Conservation (phyloP, 2,888 invertebrate species). For the Galerucella pusilla region DNA sequence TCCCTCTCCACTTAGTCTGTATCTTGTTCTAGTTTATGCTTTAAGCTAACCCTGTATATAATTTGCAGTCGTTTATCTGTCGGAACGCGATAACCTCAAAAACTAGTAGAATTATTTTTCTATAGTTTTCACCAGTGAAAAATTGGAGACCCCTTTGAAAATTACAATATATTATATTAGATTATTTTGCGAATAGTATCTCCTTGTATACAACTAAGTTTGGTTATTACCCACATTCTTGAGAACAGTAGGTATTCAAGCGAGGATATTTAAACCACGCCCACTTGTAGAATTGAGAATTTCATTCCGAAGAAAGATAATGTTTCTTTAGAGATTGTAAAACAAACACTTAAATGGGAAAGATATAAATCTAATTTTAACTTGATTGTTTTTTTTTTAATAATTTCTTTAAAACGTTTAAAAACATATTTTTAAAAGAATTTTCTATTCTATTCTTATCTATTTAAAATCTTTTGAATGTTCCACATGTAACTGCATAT, state of each 20-base stretch:
- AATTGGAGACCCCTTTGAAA: too few species aligned
- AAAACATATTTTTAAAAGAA: background rate
- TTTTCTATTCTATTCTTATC: background rate
- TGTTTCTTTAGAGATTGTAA: conserved; percentile 8
- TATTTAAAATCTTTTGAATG: background rate
- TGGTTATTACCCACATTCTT: conserved; percentile 25
- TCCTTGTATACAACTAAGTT: conserved; percentile 6
- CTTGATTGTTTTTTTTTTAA: background rate
- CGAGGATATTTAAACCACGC: conserved; percentile 7
- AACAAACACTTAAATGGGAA: conserved; percentile 13
- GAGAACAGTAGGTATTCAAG: conserved; percentile 14
- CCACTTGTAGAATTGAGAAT: conserved; percentile 22
- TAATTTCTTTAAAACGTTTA: background rate
- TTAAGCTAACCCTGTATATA: too few species aligned
- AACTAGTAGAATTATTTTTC: too few species aligned
- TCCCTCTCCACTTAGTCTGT: too few species aligned
- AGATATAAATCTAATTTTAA: conserved; percentile 6
- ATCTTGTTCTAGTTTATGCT: too few species aligned
- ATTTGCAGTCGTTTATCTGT: too few species aligned
- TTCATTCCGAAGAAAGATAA: conserved; percentile 16
- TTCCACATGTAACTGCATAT: too few species aligned
- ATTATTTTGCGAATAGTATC: background rate
- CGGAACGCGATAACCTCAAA: too few species aligned
- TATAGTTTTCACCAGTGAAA: too few species aligned
- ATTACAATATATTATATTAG: too few species aligned